These are phyloP conservation scores for Tenualosa thibaudeaui DNA, from an alignment of 2,797 vertebrate genomes.

Conservation along the genomic window DNA sequence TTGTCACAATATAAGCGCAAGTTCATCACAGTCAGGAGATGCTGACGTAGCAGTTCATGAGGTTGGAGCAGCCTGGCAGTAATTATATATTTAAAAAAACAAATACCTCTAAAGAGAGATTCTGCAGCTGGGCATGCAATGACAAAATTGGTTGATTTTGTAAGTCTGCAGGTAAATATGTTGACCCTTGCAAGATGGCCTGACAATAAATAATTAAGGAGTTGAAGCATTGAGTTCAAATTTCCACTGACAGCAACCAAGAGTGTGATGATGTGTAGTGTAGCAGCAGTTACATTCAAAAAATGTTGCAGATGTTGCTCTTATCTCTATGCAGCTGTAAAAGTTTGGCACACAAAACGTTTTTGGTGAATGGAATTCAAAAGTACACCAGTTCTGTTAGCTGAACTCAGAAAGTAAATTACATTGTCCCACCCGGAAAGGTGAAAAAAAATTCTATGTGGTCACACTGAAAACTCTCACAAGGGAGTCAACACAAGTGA, in stretches of 20 bases:
- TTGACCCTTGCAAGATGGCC: slow-evolving; percentile 18
- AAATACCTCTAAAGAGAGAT: slow-evolving; percentile 50
- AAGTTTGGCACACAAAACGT: slow-evolving; percentile 69
- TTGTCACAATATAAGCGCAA: slow-evolving; percentile 11
- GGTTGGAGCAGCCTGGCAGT: slow-evolving; percentile 31
- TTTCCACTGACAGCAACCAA: slow-evolving; percentile 40
- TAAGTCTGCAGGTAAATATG: slow-evolving; percentile 33
- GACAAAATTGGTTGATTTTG: slow-evolving; percentile 48
- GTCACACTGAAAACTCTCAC: slow-evolving; percentile 36
- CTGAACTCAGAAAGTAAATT: slow-evolving; percentile 5
- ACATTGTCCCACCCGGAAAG: slow-evolving; percentile 38
- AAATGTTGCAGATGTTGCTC: slow-evolving; percentile 55
- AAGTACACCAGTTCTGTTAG: slow-evolving; percentile 59
- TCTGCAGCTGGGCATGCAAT: slow-evolving; percentile 38
- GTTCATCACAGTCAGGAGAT: slow-evolving; percentile 6
- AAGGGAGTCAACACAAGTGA: slow-evolving; percentile 5
- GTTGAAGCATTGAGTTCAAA: slow-evolving; percentile 27
- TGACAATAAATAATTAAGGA: slow-evolving; percentile 29
- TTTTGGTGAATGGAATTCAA: slow-evolving; percentile 51
- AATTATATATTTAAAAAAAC: slow-evolving; percentile 21
- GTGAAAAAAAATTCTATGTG: slow-evolving; percentile 42
- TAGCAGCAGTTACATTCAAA: slow-evolving; percentile 56
- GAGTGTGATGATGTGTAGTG: slow-evolving; percentile 25
- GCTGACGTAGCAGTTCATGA: slow-evolving; percentile 27
- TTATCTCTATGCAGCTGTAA: slow-evolving; percentile 57